Conservation (phyloP, 2,113 vertebrate genomes). For the Falco punctatus region DNA sequence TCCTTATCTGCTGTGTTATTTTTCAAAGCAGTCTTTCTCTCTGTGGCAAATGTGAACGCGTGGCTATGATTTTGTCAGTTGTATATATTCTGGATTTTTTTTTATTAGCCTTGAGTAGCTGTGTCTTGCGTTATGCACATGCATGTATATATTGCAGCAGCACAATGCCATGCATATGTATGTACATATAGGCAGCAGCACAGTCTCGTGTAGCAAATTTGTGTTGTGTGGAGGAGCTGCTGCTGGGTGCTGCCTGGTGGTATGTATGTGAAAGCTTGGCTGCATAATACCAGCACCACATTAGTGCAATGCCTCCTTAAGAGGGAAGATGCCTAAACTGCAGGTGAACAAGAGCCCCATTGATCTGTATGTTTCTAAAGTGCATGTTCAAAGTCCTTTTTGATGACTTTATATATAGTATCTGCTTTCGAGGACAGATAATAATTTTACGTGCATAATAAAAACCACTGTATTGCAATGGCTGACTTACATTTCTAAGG, state of each 20-base stretch:
- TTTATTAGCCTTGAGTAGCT: background rate
- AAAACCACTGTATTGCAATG: background rate
- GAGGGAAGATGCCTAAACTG: background rate
- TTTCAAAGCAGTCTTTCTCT: background rate
- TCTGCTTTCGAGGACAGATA: background rate
- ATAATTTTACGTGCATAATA: background rate
- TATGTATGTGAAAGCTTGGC: background rate
- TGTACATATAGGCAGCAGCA: background rate
- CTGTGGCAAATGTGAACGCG: accelerated
- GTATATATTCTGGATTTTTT: background rate
- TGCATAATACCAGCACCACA: background rate
- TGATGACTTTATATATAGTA: background rate
- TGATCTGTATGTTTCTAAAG: background rate
- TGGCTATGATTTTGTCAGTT: background rate
- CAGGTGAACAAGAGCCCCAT: background rate
- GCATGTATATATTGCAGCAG: background rate
- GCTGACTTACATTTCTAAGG: background rate
- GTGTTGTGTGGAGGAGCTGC: background rate
- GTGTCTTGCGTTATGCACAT: accelerated
- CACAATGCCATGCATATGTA: background rate
- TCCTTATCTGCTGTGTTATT: background rate
- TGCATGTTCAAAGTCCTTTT: background rate
- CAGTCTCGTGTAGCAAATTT: background rate
- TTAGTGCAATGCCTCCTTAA: background rate
- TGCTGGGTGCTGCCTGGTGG: background rate